Base-by-base conservation (phyloP, 2,113 vertebrate genomes). In the Castor canadensis region DNA sequence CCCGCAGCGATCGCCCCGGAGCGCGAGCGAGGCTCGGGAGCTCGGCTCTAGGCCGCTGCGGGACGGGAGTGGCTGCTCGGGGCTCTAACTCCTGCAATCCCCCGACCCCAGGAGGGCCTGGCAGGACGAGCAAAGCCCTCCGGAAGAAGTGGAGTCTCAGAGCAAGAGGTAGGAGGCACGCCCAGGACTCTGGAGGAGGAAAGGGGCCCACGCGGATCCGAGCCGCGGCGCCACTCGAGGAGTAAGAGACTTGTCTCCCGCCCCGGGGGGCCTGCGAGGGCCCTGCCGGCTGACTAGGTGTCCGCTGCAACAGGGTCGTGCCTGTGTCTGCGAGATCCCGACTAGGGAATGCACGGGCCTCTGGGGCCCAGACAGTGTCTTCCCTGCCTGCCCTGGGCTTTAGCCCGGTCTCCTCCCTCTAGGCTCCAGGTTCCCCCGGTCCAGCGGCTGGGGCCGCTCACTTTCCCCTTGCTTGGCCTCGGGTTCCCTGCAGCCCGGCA, bases 61-160 rank as follows among this genome's bases (percentile, higher is more conserved):
- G 77, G 40, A 47, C 82, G 0, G 1, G 16, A n/a, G 64, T 0
- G 76, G 56, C 17, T 1, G 22, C 35, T 28, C 40, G 9, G 2
- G 6, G 15, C 45, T 13, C 19, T 3, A 35, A 58, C 71, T 83
- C 71, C 76, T 30, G 45, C 75, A 15, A 5, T 47, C 20, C 2
- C 80, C 47, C 56, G 47, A 9, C 45, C 69, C 60, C n/a, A 22
- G 64, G 16, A 5, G 43, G 35, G 12, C 32, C n/a, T 49, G 6
- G 40, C 9, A 5, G 22, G 52, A 47, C 10, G 0, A 22, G 38
- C 49, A 26, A n/a, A 72, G 67, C 49, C 66, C 38, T 88, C 67
- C 11, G 30, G 72, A 89, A 87, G 66, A 89, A 83, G 62, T 40
- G 30, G 52, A 52, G 66, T 64, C 77, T 89, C 58, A 9, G 80